These are phyloP conservation scores for Tenthredo distinguenda DNA, from an alignment of 2,888 invertebrate genomes.

Conservation along the genomic window DNA sequence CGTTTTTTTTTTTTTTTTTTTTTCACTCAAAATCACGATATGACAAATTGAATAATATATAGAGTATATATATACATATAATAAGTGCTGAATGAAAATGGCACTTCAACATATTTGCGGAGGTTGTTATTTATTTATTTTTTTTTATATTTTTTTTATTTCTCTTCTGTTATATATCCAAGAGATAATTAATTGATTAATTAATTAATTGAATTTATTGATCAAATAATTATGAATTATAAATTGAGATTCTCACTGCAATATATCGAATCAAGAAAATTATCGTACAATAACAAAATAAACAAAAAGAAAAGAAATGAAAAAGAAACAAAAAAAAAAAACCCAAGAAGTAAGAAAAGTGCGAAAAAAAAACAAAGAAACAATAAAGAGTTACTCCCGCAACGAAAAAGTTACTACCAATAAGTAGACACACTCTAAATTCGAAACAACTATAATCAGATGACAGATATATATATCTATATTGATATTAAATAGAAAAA, in stretches of 20 bases:
- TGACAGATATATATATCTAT: slow-evolving; percentile 29
- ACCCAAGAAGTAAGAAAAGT: not conserved
- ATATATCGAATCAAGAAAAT: not conserved
- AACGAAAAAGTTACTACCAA: slow-evolving; percentile 55
- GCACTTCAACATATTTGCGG: not conserved
- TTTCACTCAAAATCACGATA: too few species aligned
- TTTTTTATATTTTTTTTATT: not conserved
- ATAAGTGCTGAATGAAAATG: not conserved
- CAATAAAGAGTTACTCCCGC: slow-evolving; percentile 18
- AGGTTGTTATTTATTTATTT: not conserved
- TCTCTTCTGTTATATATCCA: not conserved
- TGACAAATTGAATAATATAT: too few species aligned
- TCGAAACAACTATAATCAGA: slow-evolving; percentile 65
- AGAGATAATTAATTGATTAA: slow-evolving; percentile 6
- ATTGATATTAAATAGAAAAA: not conserved
- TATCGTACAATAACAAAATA: not conserved
- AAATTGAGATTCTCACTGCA: not conserved
- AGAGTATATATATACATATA: too few species aligned
- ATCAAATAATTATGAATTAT: not conserved
- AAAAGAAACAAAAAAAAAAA: not conserved
- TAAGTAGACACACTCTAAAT: slow-evolving; percentile 76
- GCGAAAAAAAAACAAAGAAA: not conserved
- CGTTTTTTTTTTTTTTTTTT: not conserved
- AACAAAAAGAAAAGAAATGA: not conserved
- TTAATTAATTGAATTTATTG: not conserved